These are phyloP conservation scores for Neodontobutis hainanensis DNA, from an alignment of 2,113 vertebrate species.

Conservation along the genomic window DNA sequence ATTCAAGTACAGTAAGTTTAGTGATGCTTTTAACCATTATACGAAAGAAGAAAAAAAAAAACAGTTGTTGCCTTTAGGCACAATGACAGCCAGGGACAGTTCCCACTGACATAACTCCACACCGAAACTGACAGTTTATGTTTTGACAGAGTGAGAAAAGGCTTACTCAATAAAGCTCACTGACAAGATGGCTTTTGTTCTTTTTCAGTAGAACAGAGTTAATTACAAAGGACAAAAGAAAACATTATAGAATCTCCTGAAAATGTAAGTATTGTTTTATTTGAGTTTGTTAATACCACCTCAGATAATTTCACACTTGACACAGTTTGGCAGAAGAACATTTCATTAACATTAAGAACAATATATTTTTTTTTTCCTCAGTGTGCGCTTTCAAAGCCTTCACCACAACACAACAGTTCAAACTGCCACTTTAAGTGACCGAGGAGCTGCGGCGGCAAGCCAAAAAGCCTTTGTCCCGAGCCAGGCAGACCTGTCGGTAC, in stretches of 20 bases:
- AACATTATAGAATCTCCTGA: too few relatives aligned
- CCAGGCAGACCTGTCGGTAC: slow-evolving; percentile 62
- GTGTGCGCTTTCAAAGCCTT: slow-evolving; percentile 30
- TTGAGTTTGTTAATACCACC: too few relatives aligned
- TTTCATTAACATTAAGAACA: slow-evolving; percentile 4
- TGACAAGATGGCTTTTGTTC: too few relatives aligned
- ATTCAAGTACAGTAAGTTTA: background rate
- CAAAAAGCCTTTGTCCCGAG: slow-evolving; percentile 41
- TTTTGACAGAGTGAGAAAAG: slow-evolving; percentile 28
- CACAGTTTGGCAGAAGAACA: too few relatives aligned
- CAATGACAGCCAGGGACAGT: slow-evolving; percentile 29
- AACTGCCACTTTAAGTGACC: slow-evolving; percentile 51
- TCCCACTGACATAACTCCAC: slow-evolving; percentile 37
- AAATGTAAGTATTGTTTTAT: too few relatives aligned
- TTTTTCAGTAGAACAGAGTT: too few relatives aligned
- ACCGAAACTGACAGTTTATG: slow-evolving; percentile 71
- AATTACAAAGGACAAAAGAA: too few relatives aligned
- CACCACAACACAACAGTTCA: slow-evolving; percentile 50
- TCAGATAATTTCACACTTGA: too few relatives aligned
- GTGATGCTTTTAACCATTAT: slow-evolving; percentile 34
- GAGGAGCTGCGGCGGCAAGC: slow-evolving; percentile 34
- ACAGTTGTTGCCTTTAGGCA: slow-evolving; percentile 68
- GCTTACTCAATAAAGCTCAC: too few relatives aligned
- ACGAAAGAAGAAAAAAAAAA: slow-evolving; percentile 15
- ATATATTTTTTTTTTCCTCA: background rate